Conservation (phyloP, 2,797 vertebrate species). For the Gymnothorax javanicus region DNA sequence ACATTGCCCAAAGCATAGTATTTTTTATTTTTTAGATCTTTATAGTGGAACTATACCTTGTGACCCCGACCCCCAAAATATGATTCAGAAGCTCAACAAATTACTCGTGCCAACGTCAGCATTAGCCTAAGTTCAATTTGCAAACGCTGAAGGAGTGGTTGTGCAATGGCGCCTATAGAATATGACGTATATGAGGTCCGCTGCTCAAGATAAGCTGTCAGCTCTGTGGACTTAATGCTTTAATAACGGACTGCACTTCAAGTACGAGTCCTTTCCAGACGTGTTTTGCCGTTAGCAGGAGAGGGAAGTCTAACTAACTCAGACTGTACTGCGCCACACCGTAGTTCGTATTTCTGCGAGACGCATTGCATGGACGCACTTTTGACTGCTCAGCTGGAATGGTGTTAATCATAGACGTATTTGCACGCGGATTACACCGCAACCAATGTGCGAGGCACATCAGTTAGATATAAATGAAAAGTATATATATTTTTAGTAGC, state of each 20-base stretch:
- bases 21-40: not conserved
- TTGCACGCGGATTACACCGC: not conserved
- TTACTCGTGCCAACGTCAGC: not conserved
- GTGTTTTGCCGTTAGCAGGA: not conserved
- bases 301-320: not conserved
- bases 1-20: not conserved
- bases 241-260: not conserved
- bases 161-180: not conserved
- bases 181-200: not conserved
- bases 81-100: not conserved
- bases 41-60: not conserved
- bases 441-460: not conserved
- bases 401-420: not conserved
- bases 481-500: not conserved
- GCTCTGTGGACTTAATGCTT: not conserved
- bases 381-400: not conserved
- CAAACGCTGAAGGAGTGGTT: not conserved
- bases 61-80: not conserved
- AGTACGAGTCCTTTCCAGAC: not conserved
- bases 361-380: not conserved
- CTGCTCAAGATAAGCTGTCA: not conserved
- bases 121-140: not conserved
- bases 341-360: not conserved
- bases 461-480: not conserved
- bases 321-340: not conserved